Evolutionary conservation across 2,797 vertebrate genomes (phyloP).

Genomic region (Tangara arthus): DNA sequence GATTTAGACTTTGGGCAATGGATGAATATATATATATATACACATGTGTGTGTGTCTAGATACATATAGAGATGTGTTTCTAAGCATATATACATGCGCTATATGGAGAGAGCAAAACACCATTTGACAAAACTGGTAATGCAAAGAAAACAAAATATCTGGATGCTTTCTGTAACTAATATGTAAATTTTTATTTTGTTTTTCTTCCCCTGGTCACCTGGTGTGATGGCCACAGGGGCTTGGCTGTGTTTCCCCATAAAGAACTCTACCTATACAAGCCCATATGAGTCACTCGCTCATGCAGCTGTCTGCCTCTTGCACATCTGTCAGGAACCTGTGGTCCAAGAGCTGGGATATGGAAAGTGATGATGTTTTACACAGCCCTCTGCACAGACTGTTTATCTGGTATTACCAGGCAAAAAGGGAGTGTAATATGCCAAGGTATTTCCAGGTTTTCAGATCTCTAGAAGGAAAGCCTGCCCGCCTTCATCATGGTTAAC

Average conservation of each 20-base stretch:
- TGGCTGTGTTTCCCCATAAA: background rate
- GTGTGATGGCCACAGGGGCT: background rate
- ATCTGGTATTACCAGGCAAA: background rate
- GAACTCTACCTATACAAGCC: fast-evolving
- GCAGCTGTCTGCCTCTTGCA: background rate
- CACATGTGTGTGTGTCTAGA: too few relatives aligned
- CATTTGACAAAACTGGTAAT: background rate
- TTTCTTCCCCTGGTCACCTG: background rate
- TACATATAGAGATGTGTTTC: background rate
- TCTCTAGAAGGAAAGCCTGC: background rate
- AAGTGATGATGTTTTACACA: background rate
- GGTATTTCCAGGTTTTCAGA: background rate
- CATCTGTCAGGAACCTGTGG: background rate
- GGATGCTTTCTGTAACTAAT: background rate
- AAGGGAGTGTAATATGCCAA: background rate
- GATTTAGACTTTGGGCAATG: background rate
- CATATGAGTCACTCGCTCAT: background rate
- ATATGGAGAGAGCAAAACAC: background rate
- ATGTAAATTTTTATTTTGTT: background rate
- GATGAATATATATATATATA: background rate
- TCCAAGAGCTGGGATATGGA: background rate
- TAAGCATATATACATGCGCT: background rate
- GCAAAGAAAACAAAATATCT: background rate
- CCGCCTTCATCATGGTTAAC: background rate
- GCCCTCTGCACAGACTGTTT: background rate